Evolutionary conservation across 2,888 invertebrate genomes (phyloP), one percentile per base, ranked within the genome.

Genomic region (Euphydryas editha): DNA sequence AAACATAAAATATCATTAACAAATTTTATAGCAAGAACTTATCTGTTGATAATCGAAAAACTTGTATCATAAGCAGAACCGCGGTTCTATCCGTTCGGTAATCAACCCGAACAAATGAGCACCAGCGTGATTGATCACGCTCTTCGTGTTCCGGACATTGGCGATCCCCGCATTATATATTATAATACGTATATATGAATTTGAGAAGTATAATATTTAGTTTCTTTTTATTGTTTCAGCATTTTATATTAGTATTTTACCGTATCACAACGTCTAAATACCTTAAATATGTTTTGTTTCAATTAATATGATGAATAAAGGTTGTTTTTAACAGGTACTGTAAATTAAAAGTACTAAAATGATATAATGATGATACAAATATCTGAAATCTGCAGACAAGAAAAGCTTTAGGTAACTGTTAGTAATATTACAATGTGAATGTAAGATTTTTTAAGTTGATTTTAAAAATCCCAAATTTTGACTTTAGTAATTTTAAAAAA

Each of bases 91-190:
- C 66, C 58, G 66, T 69, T 67, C 67, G 46, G 58, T 69, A 65
- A 70, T 68, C 73, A 61, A 68, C 62, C 58, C 59, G 62, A 62
- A 65, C 69, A 73, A 71, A 65, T 67, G 70, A 66, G 68, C 67
- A 64, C 69, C 64, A 63, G 60, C 18, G 67, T 77, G 78, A 78
- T 78, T 74, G 78, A 77, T 76, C 75, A 73, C 69, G 72, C 69
- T 54, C 68, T 65, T 71, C 70, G 67, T 68, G 70, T 65, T 58
- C 57, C 67, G 70, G 76, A 76, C 76, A 70, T 67, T 68, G 67
- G 51, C 70, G 67, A 73, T 74, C 70, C 72, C 65, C 55, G 55
- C 55, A 65, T 58, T 36, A 44, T 49, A 49, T 57, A 57, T 7
- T 61, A 61, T 61, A 30, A 57, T 61, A 56, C 56, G 42, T 30